Conservation (phyloP, 1,140 invertebrate genomes). For the Drosophila setifemur region DNA sequence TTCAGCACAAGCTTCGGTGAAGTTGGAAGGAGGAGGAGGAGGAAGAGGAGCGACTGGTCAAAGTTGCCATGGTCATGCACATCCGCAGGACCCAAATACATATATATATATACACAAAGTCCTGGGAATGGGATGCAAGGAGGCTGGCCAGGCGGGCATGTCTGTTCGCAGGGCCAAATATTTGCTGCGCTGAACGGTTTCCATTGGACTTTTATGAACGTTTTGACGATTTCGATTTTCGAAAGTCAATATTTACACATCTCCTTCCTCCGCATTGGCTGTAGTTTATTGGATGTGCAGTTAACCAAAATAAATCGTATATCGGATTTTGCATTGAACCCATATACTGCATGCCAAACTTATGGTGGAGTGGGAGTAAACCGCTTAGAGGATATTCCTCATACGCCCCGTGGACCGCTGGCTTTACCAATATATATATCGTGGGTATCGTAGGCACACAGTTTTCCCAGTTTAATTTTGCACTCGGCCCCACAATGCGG, state of each 20-base stretch:
- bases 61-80: conserved; percentile 39
- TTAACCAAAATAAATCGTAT: conserved; percentile 79
- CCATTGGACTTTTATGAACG: conserved; percentile 73
- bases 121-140: neutral
- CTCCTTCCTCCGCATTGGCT: conserved; percentile 1
- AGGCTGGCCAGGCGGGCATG: conserved; percentile 31
- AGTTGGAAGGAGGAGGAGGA: neutral
- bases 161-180: conserved; percentile 66
- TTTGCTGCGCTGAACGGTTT: conserved; percentile 66
- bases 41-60: conserved; percentile 17
- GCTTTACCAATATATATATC: neutral
- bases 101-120: neutral
- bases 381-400: conserved; percentile 76
- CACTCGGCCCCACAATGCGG: conserved; percentile 13
- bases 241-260: conserved; percentile 75
- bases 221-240: conserved; percentile 79
- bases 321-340: conserved; percentile 51
- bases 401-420: conserved; percentile 58
- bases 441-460: too few relatives aligned
- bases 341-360: conserved; percentile 5
- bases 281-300: conserved; percentile 78
- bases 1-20: conserved; percentile 8
- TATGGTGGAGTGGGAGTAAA: conserved; percentile 25
- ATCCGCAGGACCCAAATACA: conserved; percentile 21
- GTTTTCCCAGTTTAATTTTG: conserved; percentile 11